Evolutionary conservation across 2,888 invertebrate species (phyloP), one percentile per base, ranked within the genome.

Genomic region (Drosophila colorata): DNA sequence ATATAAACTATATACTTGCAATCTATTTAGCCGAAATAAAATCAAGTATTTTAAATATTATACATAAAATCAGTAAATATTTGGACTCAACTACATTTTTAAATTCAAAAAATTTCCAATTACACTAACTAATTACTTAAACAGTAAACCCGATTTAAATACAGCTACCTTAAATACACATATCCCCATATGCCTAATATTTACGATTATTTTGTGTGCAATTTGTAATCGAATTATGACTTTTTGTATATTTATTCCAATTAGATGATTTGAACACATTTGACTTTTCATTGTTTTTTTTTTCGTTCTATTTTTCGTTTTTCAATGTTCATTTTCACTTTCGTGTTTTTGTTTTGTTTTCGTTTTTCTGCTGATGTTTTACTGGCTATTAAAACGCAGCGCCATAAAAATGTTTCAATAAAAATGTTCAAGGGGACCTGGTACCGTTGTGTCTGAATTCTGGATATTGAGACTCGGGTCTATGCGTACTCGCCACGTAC

Each of bases 341-440:
- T 35, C 16, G 8, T 57, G 38, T 44, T 56, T 57, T 59, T 64
- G 41, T 46, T 40, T 41, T 49, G 49, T 64, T 64, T 59, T 38
- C 5, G 46, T 49, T 63, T 51, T 47, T 25, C 48, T 55, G 55
- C 47, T 68, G 51, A 43, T 53, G 52, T 75, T 75, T 75, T 75
- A 75, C 77, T 80, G 69, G 67, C 68, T 44, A 86, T 82, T 83
- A 82, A 82, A 86, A 86, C 69, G 74, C 65, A 65, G 63, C 51
- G 59, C 64, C 81, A 74, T 82, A 82, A 82, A 82, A 82, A 86
- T 77, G 81, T 74, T 77, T 69, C 66, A 71, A 83, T 86, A 83
- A 86, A 86, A 82, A 68, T 61, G 55, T 46, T 66, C 33, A 23
- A 58, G 41, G 44, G 25, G 35, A 44, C 47, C 40, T 49, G 52